Evolutionary conservation across 2,797 vertebrate species (phyloP), one percentile per base, ranked within the genome.

Genomic region (Enteromius unitaeniatus): DNA sequence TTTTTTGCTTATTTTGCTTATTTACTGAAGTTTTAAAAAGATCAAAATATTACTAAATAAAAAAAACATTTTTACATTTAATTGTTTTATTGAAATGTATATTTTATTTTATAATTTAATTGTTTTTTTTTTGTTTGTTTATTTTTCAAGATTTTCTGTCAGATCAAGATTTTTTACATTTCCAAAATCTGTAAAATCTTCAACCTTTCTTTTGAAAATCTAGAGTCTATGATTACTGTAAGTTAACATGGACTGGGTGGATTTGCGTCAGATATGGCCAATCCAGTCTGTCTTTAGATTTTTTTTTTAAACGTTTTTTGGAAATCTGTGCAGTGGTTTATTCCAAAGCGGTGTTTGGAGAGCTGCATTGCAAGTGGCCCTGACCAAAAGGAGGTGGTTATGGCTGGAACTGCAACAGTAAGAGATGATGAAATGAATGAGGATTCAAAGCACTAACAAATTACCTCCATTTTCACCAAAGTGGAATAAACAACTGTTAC

Each of bases 331-430:
- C 67, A 72, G 34, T 64, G 69, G 53, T 70, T 86, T 68, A 82
- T 60, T 81, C 26, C 75, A 26, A 83, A 64, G 70, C n/a, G 76
- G 62, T 79, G 51, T 49, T 86, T 79, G 62, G 47, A 78, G 21
- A 65, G 17, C 69, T 62, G 67, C 47, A 37, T 60, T 78, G 51
- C 28, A 74, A 73, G 47, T 82, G 73, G 7, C 74, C 26, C 67
- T 81, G 45, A 65, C 64, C 64, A 77, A 19, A 23, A 11, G n/a
- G 58, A 45, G 80, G n/a, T 49, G 42, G 23, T 58, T 62, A 73
- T 34, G 72, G 21, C 65, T 28, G 74, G 11, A 55, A 83, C 34
- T 21, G 77, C 53, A 73, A 80, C 55, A 83, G 64, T 73, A 64
- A 42, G 55, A 67, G 31, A 42, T 28, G 14, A 67, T 13, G 14